Conservation (phyloP, 2,797 vertebrate species). For the Aldrovandia affinis region DNA sequence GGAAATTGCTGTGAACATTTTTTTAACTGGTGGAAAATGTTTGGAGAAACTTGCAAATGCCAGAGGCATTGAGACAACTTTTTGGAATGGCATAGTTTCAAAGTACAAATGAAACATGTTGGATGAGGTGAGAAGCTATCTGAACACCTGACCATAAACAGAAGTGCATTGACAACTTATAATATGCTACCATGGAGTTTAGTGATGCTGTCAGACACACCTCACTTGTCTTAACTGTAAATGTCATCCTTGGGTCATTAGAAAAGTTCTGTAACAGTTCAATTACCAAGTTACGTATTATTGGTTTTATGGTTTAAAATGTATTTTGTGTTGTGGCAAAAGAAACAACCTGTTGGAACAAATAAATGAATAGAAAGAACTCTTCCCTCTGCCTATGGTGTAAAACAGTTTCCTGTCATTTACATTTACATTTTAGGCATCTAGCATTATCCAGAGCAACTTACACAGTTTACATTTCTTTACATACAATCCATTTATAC, state of each 20-base stretch:
- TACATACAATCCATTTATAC: no score
- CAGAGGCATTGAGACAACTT: background rate
- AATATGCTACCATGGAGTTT: background rate
- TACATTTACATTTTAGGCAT: no score
- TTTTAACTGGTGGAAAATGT: background rate
- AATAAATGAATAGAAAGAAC: background rate
- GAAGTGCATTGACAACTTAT: background rate
- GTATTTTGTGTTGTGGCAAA: background rate
- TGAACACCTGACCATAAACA: background rate
- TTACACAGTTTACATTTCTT: no score
- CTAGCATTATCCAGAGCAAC: no score
- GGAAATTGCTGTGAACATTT: background rate
- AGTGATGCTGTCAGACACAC: background rate
- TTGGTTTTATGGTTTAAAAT: background rate
- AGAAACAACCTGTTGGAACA: background rate
- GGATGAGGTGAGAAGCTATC: background rate
- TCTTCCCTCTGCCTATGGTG: background rate
- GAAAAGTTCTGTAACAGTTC: background rate
- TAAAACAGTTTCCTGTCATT: background rate
- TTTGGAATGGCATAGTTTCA: background rate
- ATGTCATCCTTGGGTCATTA: background rate
- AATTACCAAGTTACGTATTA: background rate
- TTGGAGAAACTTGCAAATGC: background rate
- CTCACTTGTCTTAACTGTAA: background rate
- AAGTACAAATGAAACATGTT: constrained; percentile 1